Conservation (phyloP, 92 coral and sea anemone genomes). For the Pocillopora grandis region DNA sequence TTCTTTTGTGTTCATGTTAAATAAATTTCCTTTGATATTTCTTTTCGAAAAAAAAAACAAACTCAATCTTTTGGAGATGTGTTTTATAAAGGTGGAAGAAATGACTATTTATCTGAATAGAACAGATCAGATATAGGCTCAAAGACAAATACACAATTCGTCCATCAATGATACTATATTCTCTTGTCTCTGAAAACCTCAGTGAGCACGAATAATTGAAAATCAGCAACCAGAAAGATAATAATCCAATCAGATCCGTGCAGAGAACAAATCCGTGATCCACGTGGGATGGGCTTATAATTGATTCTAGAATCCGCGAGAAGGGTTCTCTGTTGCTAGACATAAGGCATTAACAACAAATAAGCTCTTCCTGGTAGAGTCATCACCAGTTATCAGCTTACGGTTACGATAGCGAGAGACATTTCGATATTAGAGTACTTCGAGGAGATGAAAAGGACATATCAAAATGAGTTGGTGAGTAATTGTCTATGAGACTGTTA, state of each 20-base stretch:
- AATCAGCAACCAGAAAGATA: conserved; percentile 11
- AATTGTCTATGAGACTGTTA: neutral
- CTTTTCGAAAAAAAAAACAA: no score
- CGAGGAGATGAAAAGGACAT: neutral
- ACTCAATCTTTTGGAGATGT: no score
- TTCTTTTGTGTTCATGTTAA: neutral
- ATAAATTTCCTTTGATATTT: no score
- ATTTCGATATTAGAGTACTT: conserved; percentile 6
- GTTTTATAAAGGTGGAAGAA: neutral
- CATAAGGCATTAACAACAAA: neutral
- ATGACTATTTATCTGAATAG: neutral
- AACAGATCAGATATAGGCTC: neutral
- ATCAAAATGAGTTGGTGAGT: conserved; percentile 19
- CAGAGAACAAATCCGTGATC: neutral
- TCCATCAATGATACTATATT: neutral
- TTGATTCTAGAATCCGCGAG: conserved; percentile 3
- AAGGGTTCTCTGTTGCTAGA: neutral
- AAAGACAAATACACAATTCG: neutral
- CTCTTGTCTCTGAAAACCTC: neutral
- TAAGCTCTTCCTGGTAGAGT: neutral
- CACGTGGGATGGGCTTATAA: neutral
- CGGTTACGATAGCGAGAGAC: neutral
- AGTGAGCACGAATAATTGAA: conserved; percentile 2
- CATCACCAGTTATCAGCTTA: neutral
- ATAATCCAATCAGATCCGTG: conserved; percentile 13